Evolutionary conservation across 2,888 invertebrate genomes (phyloP), one percentile per base, ranked within the genome.

Genomic region (Loripinus fragilis): DNA sequence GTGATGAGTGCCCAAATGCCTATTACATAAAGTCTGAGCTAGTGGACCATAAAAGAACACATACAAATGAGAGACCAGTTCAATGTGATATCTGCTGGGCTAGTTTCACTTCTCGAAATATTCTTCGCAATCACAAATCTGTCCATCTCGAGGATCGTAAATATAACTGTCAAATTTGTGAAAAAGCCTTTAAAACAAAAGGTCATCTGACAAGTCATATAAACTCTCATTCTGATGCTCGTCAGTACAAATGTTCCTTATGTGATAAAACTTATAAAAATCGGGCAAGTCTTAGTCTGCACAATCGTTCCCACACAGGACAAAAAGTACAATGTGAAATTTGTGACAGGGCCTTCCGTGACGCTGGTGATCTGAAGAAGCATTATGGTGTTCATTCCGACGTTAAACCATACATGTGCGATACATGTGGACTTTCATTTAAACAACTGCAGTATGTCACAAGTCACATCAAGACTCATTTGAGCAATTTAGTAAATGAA

Each of bases 281-380:
- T 5, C 7, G 33, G 2, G 30, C 33, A 5, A 60, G 60, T 23
- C 33, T 60, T 5, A 33, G 10, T 30, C 60, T 60, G 30, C 60
- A 60, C 20, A 60, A 33, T 17, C 60, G 60, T 12, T 33, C 60
- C 5, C 60, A 60, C 33, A 60, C 60, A 33, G 60, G 60, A 8
- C 33, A 60, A 60, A 30, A 60, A 17, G 60, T 33, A 12, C 30
- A 12, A 33, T 60, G 60, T 60, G 33, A 30, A 20, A 33, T 33
- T 17, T 60, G 60, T 60, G 8, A 23, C 17, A 30, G 33, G n/a
- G 2, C 30, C 10, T 60, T 60, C 20, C 60, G 60, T 33, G 60
- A 60, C 28, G 17, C 60, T 17, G 33, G 60, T 33, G 60, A 60
- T 33, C 33, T 60, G 23, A 60, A 60, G 33, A 60, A 60, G 17